A percentile compares a stretch with the other conserved stretches of the same genome.
phyloP scores from a whole-genome alignment of 2,113 vertebrate species.

The Ceyx margarethae region DNA sequence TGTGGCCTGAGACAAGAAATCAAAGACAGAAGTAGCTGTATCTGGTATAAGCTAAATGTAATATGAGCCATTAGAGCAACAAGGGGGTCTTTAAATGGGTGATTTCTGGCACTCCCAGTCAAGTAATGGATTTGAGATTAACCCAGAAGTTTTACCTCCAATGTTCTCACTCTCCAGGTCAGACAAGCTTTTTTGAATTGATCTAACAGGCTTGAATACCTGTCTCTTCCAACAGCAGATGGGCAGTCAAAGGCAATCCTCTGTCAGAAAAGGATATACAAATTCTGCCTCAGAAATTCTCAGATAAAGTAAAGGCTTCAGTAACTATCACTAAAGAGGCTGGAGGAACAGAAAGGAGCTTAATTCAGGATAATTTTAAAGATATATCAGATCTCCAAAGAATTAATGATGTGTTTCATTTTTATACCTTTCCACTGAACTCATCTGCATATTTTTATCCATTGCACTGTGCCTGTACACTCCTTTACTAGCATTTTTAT shows the following conservation, averaged over 20 bases:
- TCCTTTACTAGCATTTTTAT: not conserved
- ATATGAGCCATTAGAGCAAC: not conserved
- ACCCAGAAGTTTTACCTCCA: not conserved
- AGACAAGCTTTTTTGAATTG: not conserved
- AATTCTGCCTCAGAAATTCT: slow-evolving; percentile 1
- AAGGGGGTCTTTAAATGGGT: not conserved
- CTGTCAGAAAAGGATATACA: not conserved
- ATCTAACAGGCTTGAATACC: not conserved
- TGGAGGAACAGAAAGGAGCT: not conserved
- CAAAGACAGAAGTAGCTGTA: not conserved
- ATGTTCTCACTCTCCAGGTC: not conserved
- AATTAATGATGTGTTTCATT: not conserved
- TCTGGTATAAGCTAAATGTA: slow-evolving; percentile 9
- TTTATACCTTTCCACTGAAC: not conserved
- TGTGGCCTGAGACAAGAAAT: not conserved
- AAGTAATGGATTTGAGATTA: not conserved
- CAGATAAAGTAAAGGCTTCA: not conserved
- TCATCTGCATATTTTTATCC: not conserved
- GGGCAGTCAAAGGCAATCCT: not conserved
- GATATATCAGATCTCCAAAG: not conserved
- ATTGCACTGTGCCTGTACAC: not conserved
- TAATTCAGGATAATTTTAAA: not conserved
- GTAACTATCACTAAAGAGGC: not conserved
- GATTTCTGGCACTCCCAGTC: not conserved
- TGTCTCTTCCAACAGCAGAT: not conserved